Evolutionary conservation across 2,113 vertebrate species (phyloP).

Genomic region (Platichthys stellatus): DNA sequence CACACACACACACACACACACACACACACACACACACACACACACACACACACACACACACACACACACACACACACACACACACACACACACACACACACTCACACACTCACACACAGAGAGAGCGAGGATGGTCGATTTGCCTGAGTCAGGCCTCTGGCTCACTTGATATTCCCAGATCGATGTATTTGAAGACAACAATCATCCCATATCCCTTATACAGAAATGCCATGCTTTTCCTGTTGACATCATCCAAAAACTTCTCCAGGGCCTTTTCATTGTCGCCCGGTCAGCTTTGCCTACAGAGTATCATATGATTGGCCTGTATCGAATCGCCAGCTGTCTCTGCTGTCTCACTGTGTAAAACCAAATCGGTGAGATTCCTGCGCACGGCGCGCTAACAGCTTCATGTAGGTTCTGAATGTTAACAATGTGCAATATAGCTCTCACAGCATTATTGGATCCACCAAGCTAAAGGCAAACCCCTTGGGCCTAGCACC

Average conservation of each 20-base stretch:
- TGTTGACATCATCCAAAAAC: slow-evolving; percentile 63
- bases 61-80: background rate
- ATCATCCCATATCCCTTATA: slow-evolving; percentile 65
- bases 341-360: slow-evolving; percentile 46
- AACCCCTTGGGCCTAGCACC: slow-evolving; percentile 56
- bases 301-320: slow-evolving; percentile 54
- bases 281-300: slow-evolving; percentile 41
- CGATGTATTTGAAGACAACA: slow-evolving; percentile 71
- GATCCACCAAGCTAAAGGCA: slow-evolving; percentile 51
- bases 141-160: slow-evolving; percentile 77
- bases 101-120: background rate
- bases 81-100: no score
- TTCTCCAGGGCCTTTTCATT: slow-evolving; percentile 53
- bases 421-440: slow-evolving; percentile 64
- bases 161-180: slow-evolving; percentile 69
- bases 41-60: background rate
- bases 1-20: background rate
- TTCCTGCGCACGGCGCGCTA: slow-evolving; percentile 17
- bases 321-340: slow-evolving; percentile 54
- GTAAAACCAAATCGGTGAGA: background rate
- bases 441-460: slow-evolving; percentile 70
- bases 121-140: slow-evolving; percentile 37
- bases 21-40: no score
- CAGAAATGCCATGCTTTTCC: slow-evolving; percentile 58
- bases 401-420: slow-evolving; percentile 26